phyloP scores from a whole-genome alignment of 1,140 invertebrate species.

The Diplogasteroides magnus region DNA sequence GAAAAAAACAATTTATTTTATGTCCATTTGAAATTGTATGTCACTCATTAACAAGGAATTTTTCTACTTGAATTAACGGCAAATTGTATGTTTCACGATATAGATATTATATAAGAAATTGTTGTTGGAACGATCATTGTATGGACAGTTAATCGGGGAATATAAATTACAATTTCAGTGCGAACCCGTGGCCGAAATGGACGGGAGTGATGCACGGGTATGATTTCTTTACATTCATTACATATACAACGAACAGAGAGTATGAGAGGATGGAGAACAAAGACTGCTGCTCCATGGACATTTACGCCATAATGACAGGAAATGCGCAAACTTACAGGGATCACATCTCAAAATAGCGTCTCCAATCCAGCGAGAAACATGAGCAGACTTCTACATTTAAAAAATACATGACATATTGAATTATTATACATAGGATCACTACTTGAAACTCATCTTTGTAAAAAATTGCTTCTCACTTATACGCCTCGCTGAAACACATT shows the following conservation, averaged over 20 bases:
- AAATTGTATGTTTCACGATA: background rate
- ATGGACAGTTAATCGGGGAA: background rate
- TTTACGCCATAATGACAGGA: no score
- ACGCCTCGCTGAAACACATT: background rate
- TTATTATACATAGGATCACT: no score
- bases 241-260: no score
- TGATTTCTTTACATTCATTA: no score
- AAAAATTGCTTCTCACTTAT: constrained; percentile 71
- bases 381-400: no score
- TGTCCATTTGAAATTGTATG: background rate
- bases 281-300: no score
- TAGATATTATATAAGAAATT: background rate
- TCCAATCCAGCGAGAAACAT: no score
- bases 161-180: constrained; percentile 30
- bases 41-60: background rate
- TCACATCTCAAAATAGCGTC: no score
- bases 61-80: background rate
- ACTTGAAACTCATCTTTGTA: no score
- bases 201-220: constrained; percentile 91
- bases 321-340: no score
- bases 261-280: no score
- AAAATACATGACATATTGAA: no score
- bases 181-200: constrained; percentile 88
- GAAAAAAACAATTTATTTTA: background rate
- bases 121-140: background rate